Conservation (phyloP, 2,113 vertebrate genomes). For the Bos taurus region ARS-UCD2.0 NC_037337.1:62497501-62498000, state of each 20-base stretch:
- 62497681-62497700: not conserved
- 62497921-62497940: not conserved
- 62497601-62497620: not conserved
- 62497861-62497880: not conserved
- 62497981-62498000: not conserved
- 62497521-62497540: not conserved
- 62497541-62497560: not conserved
- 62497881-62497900: not conserved
- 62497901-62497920: not conserved
- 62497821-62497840: not conserved
- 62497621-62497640: not conserved
- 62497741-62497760: not conserved
- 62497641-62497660: not conserved
- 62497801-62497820: not conserved
- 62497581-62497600: not conserved
- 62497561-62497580: not conserved
- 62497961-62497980: not conserved
- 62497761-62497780: not conserved
- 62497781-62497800: not conserved
- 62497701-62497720: not conserved
- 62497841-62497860: not conserved
- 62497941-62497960: not conserved
- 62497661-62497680: not conserved
- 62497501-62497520: not conserved
- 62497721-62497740: not conserved